These are phyloP conservation scores for Chymomyza amoena DNA, from an alignment of 2,888 invertebrate species.

Conservation along the genomic window DNA sequence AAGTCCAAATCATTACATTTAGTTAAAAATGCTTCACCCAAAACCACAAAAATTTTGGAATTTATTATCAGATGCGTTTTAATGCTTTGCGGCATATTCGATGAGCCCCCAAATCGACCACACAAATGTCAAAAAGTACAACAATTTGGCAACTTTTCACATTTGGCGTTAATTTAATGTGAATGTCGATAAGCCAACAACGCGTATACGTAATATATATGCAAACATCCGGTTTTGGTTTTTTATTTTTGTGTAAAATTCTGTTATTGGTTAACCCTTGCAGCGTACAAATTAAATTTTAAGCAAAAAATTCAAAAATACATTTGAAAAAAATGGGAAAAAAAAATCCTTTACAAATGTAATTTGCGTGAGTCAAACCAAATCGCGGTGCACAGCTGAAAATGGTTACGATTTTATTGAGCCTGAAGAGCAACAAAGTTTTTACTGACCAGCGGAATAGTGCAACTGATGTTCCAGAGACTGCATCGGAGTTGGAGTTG, in stretches of 20 bases:
- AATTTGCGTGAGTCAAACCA: conserved; percentile 48
- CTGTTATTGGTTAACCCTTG: background rate
- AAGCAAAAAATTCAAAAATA: background rate
- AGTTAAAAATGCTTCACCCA: background rate
- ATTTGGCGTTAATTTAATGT: conserved; percentile 54
- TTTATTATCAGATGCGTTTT: conserved; percentile 1
- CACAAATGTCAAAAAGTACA: conserved; percentile 52
- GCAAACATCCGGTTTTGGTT: background rate
- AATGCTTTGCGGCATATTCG: background rate
- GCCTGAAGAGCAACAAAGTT: background rate
- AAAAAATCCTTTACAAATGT: conserved; percentile 50
- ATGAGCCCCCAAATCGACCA: conserved; percentile 25
- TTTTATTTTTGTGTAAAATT: background rate
- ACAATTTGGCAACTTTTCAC: conserved; percentile 58
- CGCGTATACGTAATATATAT: background rate
- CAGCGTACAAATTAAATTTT: conserved; percentile 4
- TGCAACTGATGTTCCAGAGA: conserved; percentile 8
- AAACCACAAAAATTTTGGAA: conserved; percentile 31
- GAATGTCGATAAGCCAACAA: conserved; percentile 58
- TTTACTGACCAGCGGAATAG: background rate
- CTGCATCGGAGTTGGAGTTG: conserved; percentile 30
- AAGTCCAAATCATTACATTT: background rate
- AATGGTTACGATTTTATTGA: conserved; percentile 60
- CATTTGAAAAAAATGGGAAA: conserved; percentile 30
- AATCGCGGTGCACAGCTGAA: conserved; percentile 56